Evolutionary conservation across 2,888 invertebrate species (phyloP), one percentile per base, ranked within the genome.

Genomic region (Gisinianus flammeolus): DNA sequence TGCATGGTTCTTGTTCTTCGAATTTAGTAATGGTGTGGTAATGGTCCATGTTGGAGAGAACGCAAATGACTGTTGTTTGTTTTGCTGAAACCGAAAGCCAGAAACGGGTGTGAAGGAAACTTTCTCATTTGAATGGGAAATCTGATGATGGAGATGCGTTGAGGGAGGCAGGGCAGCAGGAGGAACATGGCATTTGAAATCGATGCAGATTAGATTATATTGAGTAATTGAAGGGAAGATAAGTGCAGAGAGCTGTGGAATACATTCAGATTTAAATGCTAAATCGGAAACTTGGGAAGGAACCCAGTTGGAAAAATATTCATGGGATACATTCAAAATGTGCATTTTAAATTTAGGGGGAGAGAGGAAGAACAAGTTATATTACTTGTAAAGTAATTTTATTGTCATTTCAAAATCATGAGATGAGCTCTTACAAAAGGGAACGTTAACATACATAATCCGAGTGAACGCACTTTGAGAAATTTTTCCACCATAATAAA

Each of bases 221-320:
- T 54, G 77, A 79, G 78, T 78, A 78, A 78, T 78, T 78, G 78
- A 72, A 69, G 75, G 66, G 75, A 77, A 73, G 70, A 62, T 62
- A 73, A 73, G 35, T 35, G 68, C 35, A 44, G 58, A 16, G 71
- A 70, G 68, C 54, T 26, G 56, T 54, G 74, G 73, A 76, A 76
- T 52, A 67, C 76, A 66, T 68, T 68, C 26, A 30, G 73, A 73
- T 73, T 73, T 73, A 73, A 33, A 73, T 30, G 30, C 30, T 62
- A 58, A 58, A 73, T 73, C 28, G 76, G 31, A 26, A 76, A 70
- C 68, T 77, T 81, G 81, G 71, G 79, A 81, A 79, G 79, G 72
- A 76, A 81, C 67, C 79, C 81, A 81, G 68, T 81, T 81, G 79
- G 79, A 81, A 81, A 81, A 81, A 81, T 81, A 81, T 81, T 79